These are phyloP conservation scores for Epizoanthus illoricatus DNA, from an alignment of 92 coral and sea anemone genomes.

Conservation along the genomic window DNA sequence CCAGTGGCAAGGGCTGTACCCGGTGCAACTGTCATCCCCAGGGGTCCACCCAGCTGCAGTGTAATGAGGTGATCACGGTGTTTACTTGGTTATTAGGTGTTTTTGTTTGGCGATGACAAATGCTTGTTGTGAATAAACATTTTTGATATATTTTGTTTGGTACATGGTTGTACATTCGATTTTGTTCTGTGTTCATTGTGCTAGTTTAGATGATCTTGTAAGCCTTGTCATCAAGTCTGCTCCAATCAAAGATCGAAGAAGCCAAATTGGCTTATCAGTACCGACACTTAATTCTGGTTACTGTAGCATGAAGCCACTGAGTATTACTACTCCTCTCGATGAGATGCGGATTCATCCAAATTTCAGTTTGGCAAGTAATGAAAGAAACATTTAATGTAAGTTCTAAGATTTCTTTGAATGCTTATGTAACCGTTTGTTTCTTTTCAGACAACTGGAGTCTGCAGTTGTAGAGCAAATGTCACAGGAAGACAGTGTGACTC, in stretches of 20 bases:
- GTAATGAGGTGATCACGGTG: slow-evolving; percentile 69
- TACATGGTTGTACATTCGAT: too few relatives aligned
- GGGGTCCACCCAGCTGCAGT: slow-evolving; percentile 72
- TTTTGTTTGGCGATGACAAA: background rate
- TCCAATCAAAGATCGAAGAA: too few relatives aligned
- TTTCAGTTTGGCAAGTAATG: background rate
- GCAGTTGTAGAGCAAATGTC: slow-evolving; percentile 74
- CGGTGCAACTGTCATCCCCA: slow-evolving; percentile 67
- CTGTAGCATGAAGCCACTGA: too few relatives aligned
- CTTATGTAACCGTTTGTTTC: background rate
- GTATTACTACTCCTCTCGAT: too few relatives aligned
- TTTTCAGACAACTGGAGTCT: slow-evolving; percentile 68
- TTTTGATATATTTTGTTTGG: background rate
- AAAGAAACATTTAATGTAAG: too few relatives aligned
- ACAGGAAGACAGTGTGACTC: slow-evolving; percentile 78
- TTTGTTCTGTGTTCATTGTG: too few relatives aligned
- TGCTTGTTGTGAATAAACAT: background rate
- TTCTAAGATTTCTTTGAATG: background rate
- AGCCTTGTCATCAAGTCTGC: too few relatives aligned
- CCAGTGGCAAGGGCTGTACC: slow-evolving; percentile 74
- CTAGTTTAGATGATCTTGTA: too few relatives aligned
- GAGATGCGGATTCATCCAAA: background rate
- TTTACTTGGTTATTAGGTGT: background rate
- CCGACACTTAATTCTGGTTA: too few relatives aligned
- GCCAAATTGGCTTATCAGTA: slow-evolving; percentile 12